Percentiles rank a stretch among this genome's conserved stretches.
These are phyloP conservation scores for Agrilus biguttatus DNA, from an alignment of 2,888 invertebrate genomes.

Conservation along the genomic window DNA sequence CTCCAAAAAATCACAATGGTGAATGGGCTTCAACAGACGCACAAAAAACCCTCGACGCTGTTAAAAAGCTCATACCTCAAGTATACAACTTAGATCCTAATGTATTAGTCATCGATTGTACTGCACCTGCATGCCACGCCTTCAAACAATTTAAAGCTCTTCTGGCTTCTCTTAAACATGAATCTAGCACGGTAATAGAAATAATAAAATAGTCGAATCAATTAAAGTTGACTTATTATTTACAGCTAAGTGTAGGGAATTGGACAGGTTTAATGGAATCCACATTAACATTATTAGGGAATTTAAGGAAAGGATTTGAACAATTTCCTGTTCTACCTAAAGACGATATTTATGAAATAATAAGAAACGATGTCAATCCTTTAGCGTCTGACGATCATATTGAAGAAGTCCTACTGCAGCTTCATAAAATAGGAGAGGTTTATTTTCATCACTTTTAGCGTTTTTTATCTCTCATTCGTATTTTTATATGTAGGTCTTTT, in stretches of 20 bases:
- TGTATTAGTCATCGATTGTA: constrained; percentile 46
- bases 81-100: constrained; percentile 42
- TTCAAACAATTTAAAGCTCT: constrained; percentile 44
- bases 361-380: constrained; percentile 45
- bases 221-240: constrained; percentile 5
- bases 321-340: constrained; percentile 47
- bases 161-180: constrained; percentile 35
- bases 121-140: constrained; percentile 44
- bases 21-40: constrained; percentile 43
- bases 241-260: constrained; percentile 27
- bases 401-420: constrained; percentile 43
- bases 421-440: constrained; percentile 52
- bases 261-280: constrained; percentile 46
- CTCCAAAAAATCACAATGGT: constrained; percentile 38
- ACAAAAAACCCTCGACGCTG: constrained; percentile 32
- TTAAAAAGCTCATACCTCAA: constrained; percentile 34
- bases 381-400: constrained; percentile 49
- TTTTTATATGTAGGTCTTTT: constrained; percentile 21
- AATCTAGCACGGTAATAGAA: constrained; percentile 35
- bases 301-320: constrained; percentile 36
- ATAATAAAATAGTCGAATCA: not conserved
- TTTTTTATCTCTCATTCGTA: not conserved
- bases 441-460: not conserved
- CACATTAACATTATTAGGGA: constrained; percentile 34
- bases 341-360: constrained; percentile 40